Conservation (phyloP, 2,797 vertebrate species). For the Anableps anableps region DNA sequence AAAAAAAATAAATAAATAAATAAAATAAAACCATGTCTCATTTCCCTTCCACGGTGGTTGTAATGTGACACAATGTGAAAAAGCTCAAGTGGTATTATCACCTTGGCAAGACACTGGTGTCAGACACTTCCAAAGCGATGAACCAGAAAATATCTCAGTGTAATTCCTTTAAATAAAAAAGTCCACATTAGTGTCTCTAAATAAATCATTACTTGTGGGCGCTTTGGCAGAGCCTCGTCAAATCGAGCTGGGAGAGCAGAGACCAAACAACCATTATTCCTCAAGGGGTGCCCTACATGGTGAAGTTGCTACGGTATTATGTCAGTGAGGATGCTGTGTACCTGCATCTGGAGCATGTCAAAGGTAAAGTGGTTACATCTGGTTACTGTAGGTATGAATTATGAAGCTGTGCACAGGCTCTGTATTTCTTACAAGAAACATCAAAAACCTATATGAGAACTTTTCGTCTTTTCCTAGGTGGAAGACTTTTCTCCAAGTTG, state of each 20-base stretch:
- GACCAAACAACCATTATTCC: constrained; percentile 94
- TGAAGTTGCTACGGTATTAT: constrained; percentile 91
- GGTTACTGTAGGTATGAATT: not conserved
- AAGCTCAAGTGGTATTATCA: not conserved
- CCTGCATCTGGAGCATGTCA: constrained; percentile 92
- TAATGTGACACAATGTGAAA: not conserved
- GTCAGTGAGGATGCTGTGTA: constrained; percentile 95
- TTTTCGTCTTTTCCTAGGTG: constrained; percentile 75
- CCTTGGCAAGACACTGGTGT: not conserved
- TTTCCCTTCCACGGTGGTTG: not conserved
- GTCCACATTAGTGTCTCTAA: not conserved
- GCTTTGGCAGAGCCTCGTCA: constrained; percentile 89
- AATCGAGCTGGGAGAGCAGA: constrained; percentile 88
- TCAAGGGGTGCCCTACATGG: constrained; percentile 97
- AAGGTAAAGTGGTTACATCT: constrained; percentile 82
- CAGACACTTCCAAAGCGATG: constrained; percentile 17
- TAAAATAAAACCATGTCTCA: not conserved
- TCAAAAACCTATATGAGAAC: not conserved
- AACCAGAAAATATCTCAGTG: not conserved
- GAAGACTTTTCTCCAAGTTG: constrained; percentile 90
- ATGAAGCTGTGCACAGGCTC: not conserved
- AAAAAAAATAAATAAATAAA: not conserved
- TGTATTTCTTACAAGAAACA: not conserved
- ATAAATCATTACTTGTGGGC: not conserved
- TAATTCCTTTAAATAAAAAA: constrained; percentile 4